These are phyloP conservation scores for Dendroctonus ponderosae DNA, from an alignment of 1,140 invertebrate genomes.

Conservation along the genomic window DNA sequence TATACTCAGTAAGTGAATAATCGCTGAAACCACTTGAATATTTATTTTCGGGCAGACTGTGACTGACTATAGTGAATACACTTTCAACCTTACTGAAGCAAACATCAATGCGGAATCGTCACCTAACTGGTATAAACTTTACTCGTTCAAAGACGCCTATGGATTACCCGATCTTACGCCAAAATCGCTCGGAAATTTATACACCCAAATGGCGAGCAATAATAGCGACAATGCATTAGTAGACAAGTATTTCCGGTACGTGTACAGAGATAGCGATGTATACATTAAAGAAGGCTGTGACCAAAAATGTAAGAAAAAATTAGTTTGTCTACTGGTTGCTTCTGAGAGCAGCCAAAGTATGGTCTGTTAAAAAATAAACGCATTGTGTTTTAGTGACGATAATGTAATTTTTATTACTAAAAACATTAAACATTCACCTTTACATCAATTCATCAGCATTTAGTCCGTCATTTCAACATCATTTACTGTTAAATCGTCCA, in stretches of 20 bases:
- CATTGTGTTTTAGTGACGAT: too few species aligned
- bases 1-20: conserved; percentile 25
- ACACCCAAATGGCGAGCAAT: conserved; percentile 54
- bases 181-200: conserved; percentile 52
- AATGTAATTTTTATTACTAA: not conserved
- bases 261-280: conserved; percentile 52
- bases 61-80: conserved; percentile 70
- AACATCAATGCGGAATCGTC: conserved; percentile 56
- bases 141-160: conserved; percentile 67
- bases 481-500: conserved; percentile 88
- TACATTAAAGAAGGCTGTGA: conserved; percentile 56
- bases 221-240: conserved; percentile 41
- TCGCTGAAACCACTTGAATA: not conserved
- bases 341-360: conserved; percentile 55
- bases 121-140: conserved; percentile 63
- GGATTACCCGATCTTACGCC: conserved; percentile 55
- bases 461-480: conserved; percentile 68
- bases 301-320: conserved; percentile 57
- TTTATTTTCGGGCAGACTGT: conserved; percentile 55
- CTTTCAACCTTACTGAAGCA: conserved; percentile 74
- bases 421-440: not conserved
- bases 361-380: conserved; percentile 54
- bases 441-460: too few species aligned
- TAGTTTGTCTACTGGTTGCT: conserved; percentile 59
- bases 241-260: conserved; percentile 44